phyloP scores from a whole-genome alignment of 2,797 vertebrate genomes.

The Picus viridis region DNA sequence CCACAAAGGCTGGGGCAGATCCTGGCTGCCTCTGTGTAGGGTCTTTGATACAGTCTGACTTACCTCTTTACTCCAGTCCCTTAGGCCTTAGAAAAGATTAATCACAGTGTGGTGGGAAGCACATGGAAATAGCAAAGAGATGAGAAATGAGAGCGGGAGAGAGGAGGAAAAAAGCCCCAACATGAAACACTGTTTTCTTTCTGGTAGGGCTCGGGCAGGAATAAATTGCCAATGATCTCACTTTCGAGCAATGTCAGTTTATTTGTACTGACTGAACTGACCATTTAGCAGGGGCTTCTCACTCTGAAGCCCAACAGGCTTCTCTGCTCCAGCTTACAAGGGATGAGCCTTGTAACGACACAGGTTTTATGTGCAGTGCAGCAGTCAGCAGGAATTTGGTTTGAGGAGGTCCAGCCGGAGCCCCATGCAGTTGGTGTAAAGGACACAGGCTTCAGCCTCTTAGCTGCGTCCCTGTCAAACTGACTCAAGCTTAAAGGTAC shows the following conservation, averaged over 20 bases:
- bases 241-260: slow-evolving; percentile 76
- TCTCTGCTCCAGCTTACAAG: slow-evolving; percentile 25
- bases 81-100: slow-evolving; percentile 74
- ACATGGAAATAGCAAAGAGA: slow-evolving; percentile 72
- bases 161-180: slow-evolving; percentile 74
- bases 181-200: slow-evolving; percentile 81
- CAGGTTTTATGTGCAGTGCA: neutral
- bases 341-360: slow-evolving; percentile 45
- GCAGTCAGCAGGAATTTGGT: neutral
- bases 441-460: neutral
- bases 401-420: neutral
- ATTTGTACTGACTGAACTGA: slow-evolving; percentile 78
- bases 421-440: fast-evolving
- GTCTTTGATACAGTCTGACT: slow-evolving; percentile 72
- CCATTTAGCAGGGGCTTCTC: slow-evolving; percentile 68
- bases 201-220: slow-evolving; percentile 76
- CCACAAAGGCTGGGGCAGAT: slow-evolving; percentile 66
- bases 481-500: fast-evolving
- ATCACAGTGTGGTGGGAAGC: slow-evolving; percentile 75
- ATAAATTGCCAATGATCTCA: slow-evolving; percentile 81
- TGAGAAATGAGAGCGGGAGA: slow-evolving; percentile 68
- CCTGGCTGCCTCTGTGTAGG: slow-evolving; percentile 70
- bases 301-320: slow-evolving; percentile 3
- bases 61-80: slow-evolving; percentile 72
- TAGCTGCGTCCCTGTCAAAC: neutral